Conservation (phyloP, 2,888 invertebrate species). For the Drosophila melanosoma region DNA sequence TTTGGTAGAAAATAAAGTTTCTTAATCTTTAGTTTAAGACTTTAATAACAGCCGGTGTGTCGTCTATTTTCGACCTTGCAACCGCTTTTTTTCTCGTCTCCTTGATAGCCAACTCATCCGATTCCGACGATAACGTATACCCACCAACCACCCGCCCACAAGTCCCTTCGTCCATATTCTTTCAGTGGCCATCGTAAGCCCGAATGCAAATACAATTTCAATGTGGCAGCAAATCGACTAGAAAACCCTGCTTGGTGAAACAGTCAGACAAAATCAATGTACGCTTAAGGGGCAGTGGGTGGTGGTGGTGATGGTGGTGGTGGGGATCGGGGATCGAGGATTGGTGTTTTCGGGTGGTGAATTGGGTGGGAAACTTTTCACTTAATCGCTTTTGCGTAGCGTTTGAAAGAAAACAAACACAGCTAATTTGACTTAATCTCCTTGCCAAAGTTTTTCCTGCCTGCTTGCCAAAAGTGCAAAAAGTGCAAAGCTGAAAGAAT, state of each 20-base stretch:
- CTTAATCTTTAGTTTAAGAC: background rate
- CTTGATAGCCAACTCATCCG: background rate
- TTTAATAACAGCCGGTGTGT: background rate
- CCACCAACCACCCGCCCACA: background rate
- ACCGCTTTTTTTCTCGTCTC: background rate
- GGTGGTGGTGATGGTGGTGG: background rate
- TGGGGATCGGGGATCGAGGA: background rate
- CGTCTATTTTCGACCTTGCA: background rate
- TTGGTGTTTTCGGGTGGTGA: background rate
- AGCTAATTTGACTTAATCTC: conserved; percentile 77
- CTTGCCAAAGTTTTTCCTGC: conserved; percentile 49
- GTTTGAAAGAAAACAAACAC: conserved; percentile 73
- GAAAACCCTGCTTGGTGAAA: conserved; percentile 49
- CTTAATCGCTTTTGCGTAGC: conserved; percentile 75
- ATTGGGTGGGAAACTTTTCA: conserved; percentile 60
- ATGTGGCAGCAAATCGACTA: conserved; percentile 68
- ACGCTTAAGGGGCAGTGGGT: background rate
- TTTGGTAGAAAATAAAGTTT: background rate
- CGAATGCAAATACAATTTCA: conserved; percentile 72
- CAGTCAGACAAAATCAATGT: background rate
- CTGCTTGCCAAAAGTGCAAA: conserved; percentile 43
- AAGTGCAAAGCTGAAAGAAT: conserved; percentile 40
- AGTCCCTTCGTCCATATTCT: background rate
- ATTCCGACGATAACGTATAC: background rate
- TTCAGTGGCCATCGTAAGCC: conserved; percentile 4